Percentiles rank a stretch among this genome's conserved stretches.
Conservation (phyloP, 2,888 invertebrate genomes). For the Mystacides longicornis region DNA sequence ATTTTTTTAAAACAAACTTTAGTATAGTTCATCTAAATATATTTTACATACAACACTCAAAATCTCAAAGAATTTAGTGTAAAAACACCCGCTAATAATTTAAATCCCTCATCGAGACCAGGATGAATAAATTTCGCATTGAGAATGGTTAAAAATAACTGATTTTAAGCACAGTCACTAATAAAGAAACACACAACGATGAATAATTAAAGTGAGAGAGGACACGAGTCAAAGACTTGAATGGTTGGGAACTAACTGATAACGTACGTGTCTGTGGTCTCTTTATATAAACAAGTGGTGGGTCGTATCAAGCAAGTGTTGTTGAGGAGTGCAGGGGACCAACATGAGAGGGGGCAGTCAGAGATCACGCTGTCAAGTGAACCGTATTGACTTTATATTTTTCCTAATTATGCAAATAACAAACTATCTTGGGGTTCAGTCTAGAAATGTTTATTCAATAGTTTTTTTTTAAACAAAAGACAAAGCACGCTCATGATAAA, state of each 20-base stretch:
- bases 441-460: constrained; percentile 6
- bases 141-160: constrained; percentile 2
- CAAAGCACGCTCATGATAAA: too few relatives aligned
- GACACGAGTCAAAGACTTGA: background rate
- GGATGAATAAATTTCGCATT: background rate
- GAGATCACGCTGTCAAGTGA: constrained; percentile 20
- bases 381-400: constrained; percentile 12
- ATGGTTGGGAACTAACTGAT: constrained; percentile 6
- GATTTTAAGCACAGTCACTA: background rate
- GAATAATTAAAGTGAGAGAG: background rate
- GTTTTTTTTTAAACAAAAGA: background rate
- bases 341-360: constrained; percentile 22
- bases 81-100: constrained; percentile 14
- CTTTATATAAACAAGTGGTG: constrained; percentile 12
- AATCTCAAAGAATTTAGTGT: constrained; percentile 10
- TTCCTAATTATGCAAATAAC: constrained; percentile 13
- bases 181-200: background rate
- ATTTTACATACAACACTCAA: too few relatives aligned
- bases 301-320: constrained; percentile 7
- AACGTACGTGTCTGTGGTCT: background rate
- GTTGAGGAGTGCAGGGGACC: constrained; percentile 3
- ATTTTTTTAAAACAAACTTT: background rate
- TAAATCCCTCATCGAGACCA: constrained; percentile 21
- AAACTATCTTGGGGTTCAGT: constrained; percentile 6
- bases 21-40: too few relatives aligned